phyloP scores from a whole-genome alignment of 2,113 vertebrate genomes.

The Elephantulus edwardii region DNA sequence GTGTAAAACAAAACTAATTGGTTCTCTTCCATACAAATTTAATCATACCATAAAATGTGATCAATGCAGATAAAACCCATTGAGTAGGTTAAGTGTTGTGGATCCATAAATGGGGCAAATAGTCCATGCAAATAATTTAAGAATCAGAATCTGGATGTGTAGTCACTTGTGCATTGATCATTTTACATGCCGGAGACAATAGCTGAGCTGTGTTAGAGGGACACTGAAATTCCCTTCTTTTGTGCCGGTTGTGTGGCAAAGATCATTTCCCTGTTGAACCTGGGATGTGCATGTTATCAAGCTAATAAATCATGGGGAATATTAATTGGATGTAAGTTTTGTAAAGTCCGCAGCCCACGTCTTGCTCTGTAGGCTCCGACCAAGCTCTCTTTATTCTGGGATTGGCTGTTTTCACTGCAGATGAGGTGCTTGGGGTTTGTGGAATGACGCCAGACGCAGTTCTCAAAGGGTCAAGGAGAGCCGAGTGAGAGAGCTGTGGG shows the following conservation, averaged over 20 bases:
- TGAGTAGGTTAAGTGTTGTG: conserved; percentile 82
- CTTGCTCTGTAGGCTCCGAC: accelerated
- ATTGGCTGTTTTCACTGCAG: neutral
- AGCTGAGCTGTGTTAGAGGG: neutral
- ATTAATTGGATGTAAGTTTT: neutral
- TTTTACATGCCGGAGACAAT: accelerated
- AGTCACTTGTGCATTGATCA: conserved; percentile 38
- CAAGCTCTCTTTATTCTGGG: neutral
- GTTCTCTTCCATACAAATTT: conserved; percentile 87
- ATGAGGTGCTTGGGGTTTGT: neutral
- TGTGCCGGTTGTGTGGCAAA: neutral
- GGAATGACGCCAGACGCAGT: neutral
- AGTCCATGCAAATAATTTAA: conserved; percentile 13
- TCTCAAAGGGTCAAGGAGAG: neutral
- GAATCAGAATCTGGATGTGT: conserved; percentile 18
- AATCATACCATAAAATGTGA: conserved; percentile 88
- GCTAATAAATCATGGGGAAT: neutral
- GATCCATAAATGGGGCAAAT: conserved; percentile 81
- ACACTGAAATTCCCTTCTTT: neutral
- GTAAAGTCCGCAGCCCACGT: accelerated
- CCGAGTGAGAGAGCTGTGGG: accelerated
- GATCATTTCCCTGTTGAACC: conserved; percentile 23
- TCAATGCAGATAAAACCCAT: conserved; percentile 87
- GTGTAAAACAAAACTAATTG: conserved; percentile 89
- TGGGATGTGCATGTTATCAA: neutral